Conservation (phyloP, 2,888 invertebrate species). For the Odontothrips loti region DNA sequence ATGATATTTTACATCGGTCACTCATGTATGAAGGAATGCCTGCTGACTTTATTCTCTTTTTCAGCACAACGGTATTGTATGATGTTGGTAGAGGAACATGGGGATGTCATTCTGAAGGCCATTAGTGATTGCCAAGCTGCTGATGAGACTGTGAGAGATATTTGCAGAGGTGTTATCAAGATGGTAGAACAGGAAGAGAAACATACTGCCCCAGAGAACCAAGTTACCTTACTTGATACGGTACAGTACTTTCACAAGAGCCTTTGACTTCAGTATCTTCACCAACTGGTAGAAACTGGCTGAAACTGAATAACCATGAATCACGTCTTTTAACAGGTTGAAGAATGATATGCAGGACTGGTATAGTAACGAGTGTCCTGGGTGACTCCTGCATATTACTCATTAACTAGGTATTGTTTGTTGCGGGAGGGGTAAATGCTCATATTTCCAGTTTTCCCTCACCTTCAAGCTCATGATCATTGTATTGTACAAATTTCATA, state of each 20-base stretch:
- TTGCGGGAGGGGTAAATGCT: background rate
- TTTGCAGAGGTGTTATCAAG: background rate
- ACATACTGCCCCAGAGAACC: background rate
- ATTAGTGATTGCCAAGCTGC: constrained; percentile 36
- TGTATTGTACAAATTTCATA: constrained; percentile 12
- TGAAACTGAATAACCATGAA: background rate
- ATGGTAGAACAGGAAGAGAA: constrained; percentile 1
- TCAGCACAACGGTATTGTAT: constrained; percentile 62
- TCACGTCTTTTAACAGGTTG: background rate
- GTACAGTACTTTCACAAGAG: background rate
- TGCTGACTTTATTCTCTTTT: constrained; percentile 37
- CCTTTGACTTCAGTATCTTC: background rate
- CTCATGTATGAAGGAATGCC: background rate
- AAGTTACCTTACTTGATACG: background rate
- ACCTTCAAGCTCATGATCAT: background rate
- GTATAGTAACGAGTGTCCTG: background rate
- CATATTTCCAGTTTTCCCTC: background rate
- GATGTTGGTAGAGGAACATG: constrained; percentile 60
- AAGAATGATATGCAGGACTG: too few species aligned
- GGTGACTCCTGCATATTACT: background rate
- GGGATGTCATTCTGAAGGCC: constrained; percentile 51
- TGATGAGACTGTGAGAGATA: background rate
- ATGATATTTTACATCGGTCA: background rate
- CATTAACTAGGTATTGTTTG: background rate
- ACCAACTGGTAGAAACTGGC: background rate